Base-by-base conservation (phyloP, 2,113 vertebrate genomes). In the Gavia stellata region DNA sequence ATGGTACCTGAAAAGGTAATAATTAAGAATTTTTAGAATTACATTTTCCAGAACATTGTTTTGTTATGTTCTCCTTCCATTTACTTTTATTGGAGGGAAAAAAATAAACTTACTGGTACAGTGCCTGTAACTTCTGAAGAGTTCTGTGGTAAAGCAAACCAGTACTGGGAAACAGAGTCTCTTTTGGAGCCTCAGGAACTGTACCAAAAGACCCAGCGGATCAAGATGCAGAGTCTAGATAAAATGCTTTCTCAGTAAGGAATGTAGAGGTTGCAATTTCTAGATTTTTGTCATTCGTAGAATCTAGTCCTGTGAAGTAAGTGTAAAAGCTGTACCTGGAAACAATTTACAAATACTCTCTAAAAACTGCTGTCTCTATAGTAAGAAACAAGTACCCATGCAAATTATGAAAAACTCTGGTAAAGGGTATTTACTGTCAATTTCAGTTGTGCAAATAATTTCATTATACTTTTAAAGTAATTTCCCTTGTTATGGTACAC, bases 141-240 rank as follows among this genome's bases (percentile, higher is more conserved):
- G 16, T 49, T 88, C 8, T 82, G 31, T 15, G 5, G 17, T 34
- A 42, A 78, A 83, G 71, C 25, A 65, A 70, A n/a, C 26, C 34
- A 52, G 19, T 53, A 14, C 40, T 56, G 36, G 38, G 44, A 40
- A 78, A 12, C 4, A 1, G 78, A 3, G 14, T 68, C 36, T 68
- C 18, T 36, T 49, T n/a, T 36, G 63, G 58, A 47, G 31, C 21
- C 9, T 20, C n/a, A 13, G 55, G 29, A 91, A 18, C 15, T 83
- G 26, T 34, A 44, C 1, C 25, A 47, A 23, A 86, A 70, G 49
- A 72, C 28, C 20, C 16, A 65, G 40, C 0, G 0, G 45, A 59
- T 86, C 26, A 49, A 67, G 67, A 45, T 71, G n/a, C 14, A 58
- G 67, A 55, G 49, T 68, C 28, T 59, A 16, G 50, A 45, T 81